Evolutionary conservation across 2,113 vertebrate species (phyloP).

Genomic region (Gopherus evgoodei): DNA sequence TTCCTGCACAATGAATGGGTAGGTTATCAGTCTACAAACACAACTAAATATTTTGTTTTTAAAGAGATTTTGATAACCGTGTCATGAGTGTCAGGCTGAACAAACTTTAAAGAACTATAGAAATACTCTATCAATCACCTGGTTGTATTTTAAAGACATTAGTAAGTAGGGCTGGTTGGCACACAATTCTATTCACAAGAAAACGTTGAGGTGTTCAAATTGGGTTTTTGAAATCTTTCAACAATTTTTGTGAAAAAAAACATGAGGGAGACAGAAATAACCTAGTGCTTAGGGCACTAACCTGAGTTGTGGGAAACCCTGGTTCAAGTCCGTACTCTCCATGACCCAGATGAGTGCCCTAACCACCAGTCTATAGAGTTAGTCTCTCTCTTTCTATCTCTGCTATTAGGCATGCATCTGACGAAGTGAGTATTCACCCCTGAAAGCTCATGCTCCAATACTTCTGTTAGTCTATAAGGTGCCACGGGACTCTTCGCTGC

Average conservation of each 20-base stretch:
- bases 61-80: neutral
- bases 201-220: neutral
- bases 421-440: too few species aligned
- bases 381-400: neutral
- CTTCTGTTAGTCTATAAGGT: too few species aligned
- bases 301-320: neutral
- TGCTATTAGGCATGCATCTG: neutral
- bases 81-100: conserved; percentile 33
- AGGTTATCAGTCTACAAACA: conserved; percentile 14
- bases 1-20: conserved; percentile 77
- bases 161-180: neutral
- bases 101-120: neutral
- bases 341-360: neutral
- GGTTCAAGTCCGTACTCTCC: neutral
- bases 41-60: neutral
- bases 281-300: neutral
- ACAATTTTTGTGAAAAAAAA: neutral
- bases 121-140: conserved; percentile 13
- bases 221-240: neutral
- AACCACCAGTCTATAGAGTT: neutral
- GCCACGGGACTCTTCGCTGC: too few species aligned
- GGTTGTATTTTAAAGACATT: neutral
- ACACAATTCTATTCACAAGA: neutral
- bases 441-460: too few species aligned
- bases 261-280: neutral